These are phyloP conservation scores for Vidua macroura DNA, from an alignment of 2,113 vertebrate genomes.

Conservation along the genomic window DNA sequence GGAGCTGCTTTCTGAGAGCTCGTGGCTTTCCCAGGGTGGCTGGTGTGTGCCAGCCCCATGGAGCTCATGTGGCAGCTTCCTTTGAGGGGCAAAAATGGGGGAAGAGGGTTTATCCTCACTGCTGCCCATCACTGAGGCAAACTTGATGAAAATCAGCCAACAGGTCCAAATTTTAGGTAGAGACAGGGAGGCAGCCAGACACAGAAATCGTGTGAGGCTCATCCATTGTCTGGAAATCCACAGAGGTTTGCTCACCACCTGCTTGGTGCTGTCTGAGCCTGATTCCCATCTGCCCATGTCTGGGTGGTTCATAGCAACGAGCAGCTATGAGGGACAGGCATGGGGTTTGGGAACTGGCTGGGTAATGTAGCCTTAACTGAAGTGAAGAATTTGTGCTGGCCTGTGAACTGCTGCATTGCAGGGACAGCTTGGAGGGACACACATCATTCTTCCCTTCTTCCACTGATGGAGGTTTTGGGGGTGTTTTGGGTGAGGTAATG, in stretches of 20 bases:
- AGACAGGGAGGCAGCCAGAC: neutral
- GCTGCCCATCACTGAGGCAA: neutral
- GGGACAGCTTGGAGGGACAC: rapidly evolving
- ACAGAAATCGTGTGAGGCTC: rapidly evolving
- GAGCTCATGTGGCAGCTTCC: neutral
- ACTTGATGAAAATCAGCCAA: neutral
- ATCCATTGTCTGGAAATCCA: neutral
- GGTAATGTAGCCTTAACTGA: neutral
- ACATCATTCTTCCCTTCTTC: rapidly evolving
- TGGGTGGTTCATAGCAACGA: rapidly evolving
- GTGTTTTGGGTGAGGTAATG: neutral
- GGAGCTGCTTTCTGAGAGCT: neutral
- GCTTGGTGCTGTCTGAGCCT: neutral
- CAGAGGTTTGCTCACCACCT: neutral
- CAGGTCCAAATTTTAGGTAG: neutral
- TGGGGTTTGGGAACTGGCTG: neutral
- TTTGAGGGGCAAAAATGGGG: neutral
- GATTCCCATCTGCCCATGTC: neutral
- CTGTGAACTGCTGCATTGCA: neutral
- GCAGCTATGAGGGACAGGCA: neutral
- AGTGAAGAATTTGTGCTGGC: neutral
- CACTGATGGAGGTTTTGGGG: neutral
- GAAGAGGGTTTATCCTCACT: neutral
- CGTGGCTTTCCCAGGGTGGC: neutral
- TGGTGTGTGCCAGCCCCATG: neutral